Conservation (phyloP, 2,113 vertebrate genomes). For the Naja naja region DNA sequence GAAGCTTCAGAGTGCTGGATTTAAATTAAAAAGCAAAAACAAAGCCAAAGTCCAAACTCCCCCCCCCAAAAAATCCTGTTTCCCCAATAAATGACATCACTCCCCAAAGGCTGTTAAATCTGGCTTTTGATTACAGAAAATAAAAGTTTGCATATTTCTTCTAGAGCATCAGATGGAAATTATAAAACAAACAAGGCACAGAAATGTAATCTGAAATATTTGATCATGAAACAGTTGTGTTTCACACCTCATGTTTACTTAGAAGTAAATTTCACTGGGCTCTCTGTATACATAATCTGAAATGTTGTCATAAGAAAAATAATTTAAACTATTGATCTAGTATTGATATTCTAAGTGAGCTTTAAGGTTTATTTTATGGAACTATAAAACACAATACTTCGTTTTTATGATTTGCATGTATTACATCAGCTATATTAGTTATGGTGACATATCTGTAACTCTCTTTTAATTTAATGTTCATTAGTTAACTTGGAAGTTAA, state of each 20-base stretch:
- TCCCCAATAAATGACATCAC: neutral
- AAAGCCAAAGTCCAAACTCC: neutral
- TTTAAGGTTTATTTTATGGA: neutral
- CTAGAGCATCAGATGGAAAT: constrained; percentile 25
- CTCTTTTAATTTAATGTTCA: constrained; percentile 41
- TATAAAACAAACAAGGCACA: neutral
- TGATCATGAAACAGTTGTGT: neutral
- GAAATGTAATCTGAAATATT: neutral
- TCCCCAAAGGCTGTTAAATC: neutral
- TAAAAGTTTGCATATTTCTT: neutral
- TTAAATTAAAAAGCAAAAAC: neutral
- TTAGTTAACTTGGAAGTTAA: neutral
- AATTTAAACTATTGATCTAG: neutral
- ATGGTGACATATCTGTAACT: constrained; percentile 52
- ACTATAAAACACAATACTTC: neutral
- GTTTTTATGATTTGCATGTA: neutral
- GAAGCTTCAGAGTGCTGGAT: neutral
- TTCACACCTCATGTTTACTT: neutral
- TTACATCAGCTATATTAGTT: constrained; percentile 28
- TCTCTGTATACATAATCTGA: neutral
- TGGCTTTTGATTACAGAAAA: neutral
- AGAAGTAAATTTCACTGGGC: neutral
- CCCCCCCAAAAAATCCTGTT: neutral
- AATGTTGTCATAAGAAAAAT: neutral
- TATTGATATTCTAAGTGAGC: neutral